A percentile compares a stretch with the other conserved stretches of the same genome.
These are phyloP conservation scores for Mustelus asterias DNA, from an alignment of 2,113 vertebrate genomes.

Conservation along the genomic window DNA sequence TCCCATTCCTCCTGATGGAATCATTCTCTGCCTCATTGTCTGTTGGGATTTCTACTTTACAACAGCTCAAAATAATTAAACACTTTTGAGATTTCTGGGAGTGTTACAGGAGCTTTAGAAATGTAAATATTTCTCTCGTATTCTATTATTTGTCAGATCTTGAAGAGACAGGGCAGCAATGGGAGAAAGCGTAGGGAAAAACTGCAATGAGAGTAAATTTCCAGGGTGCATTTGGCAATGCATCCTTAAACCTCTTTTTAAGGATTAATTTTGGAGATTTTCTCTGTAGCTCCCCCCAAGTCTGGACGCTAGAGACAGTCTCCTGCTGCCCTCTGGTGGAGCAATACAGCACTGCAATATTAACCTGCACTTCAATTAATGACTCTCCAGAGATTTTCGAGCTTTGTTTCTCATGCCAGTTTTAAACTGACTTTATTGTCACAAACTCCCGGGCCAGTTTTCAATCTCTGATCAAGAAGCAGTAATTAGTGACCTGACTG, in stretches of 20 bases:
- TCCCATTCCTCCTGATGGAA: neutral
- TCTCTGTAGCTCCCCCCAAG: neutral
- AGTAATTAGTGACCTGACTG: too few species aligned
- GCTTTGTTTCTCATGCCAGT: neutral
- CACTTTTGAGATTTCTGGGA: neutral
- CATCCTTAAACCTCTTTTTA: neutral
- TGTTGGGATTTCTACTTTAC: neutral
- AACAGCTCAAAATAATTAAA: neutral
- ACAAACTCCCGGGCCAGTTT: neutral
- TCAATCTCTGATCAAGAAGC: neutral
- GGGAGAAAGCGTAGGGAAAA: neutral
- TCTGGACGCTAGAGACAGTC: neutral
- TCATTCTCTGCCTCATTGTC: neutral
- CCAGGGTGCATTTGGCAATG: neutral
- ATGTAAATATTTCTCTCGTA: neutral
- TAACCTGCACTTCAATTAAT: neutral
- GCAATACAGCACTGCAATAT: neutral
- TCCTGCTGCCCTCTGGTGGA: neutral
- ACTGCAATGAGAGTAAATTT: neutral
- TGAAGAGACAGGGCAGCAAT: too few species aligned
- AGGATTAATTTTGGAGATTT: neutral
- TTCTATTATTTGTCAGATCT: neutral
- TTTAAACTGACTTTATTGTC: neutral
- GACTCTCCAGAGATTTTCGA: too few species aligned
- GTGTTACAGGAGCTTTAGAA: neutral